Percentiles rank a stretch among this genome's conserved stretches.
Conservation (phyloP, 2,797 vertebrate species). For the Acrossocheilus wenchowensis region DNA sequence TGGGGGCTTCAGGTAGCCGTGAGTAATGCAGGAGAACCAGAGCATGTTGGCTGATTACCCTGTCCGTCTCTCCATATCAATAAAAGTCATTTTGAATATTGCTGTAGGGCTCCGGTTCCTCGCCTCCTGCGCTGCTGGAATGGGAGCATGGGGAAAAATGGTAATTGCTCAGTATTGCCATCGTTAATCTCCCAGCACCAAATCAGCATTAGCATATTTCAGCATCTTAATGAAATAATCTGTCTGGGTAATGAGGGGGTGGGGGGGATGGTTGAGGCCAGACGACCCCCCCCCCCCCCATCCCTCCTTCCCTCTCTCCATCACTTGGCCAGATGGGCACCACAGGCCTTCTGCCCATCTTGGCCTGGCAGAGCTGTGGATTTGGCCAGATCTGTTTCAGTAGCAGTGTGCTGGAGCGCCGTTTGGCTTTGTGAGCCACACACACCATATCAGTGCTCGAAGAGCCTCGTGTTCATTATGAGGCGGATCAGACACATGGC, state of each 20-base stretch:
- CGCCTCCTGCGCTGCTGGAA: conserved; percentile 50
- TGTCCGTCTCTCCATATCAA: conserved; percentile 71
- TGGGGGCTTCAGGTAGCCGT: conserved; percentile 43
- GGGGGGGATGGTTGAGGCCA: conserved; percentile 55
- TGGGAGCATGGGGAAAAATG: conserved; percentile 59
- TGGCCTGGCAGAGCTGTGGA: conserved; percentile 26
- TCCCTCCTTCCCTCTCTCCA: conserved; percentile 11
- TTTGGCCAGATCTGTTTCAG: conserved; percentile 50
- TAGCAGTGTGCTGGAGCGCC: conserved; percentile 23
- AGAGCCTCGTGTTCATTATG: conserved; percentile 30
- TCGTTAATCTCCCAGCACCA: conserved; percentile 78
- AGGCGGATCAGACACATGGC: conserved; percentile 25
- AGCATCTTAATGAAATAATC: conserved; percentile 82
- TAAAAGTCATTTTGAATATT: conserved; percentile 76
- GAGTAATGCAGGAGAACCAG: conserved; percentile 56
- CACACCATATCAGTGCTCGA: conserved; percentile 1
- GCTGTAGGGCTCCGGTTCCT: conserved; percentile 58
- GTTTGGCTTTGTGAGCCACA: conserved; percentile 12
- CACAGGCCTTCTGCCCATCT: conserved; percentile 48
- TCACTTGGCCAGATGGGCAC: conserved; percentile 53
- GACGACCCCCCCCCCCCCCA: conserved; percentile 39
- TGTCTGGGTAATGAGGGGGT: conserved; percentile 73
- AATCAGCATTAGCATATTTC: conserved; percentile 84
- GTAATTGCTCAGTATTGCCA: conserved; percentile 81
- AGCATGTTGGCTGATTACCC: conserved; percentile 74